A percentile compares a stretch with the other conserved stretches of the same genome.
Evolutionary conservation across 2,113 vertebrate species (phyloP).

Genomic region (Caranx ignobilis): DNA sequence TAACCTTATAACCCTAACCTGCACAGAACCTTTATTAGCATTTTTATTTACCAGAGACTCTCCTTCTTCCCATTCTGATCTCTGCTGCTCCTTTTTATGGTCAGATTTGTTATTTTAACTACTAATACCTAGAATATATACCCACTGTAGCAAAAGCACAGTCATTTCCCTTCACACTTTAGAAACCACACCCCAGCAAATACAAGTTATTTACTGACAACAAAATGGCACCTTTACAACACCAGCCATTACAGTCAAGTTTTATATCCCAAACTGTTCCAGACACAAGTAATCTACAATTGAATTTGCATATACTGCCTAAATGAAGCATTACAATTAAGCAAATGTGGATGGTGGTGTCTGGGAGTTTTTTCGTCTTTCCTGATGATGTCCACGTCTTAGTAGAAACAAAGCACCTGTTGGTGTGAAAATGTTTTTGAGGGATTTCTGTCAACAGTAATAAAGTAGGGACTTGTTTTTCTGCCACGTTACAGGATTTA

Average conservation of each 20-base stretch:
- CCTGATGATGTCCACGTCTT: slow-evolving; percentile 8
- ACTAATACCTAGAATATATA: not conserved
- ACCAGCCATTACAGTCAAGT: not conserved
- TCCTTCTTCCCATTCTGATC: slow-evolving; percentile 6
- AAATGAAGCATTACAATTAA: not conserved
- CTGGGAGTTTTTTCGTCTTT: slow-evolving; percentile 3
- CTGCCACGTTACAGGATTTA: slow-evolving; percentile 37
- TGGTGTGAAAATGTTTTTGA: slow-evolving; percentile 33
- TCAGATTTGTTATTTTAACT: not conserved
- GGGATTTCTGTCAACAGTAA: slow-evolving; percentile 44
- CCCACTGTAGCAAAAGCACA: not conserved
- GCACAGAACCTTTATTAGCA: slow-evolving; percentile 15
- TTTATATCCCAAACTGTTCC: not conserved
- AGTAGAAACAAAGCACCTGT: slow-evolving; percentile 41
- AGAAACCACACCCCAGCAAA: not conserved
- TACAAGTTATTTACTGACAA: not conserved
- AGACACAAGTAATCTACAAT: slow-evolving; percentile 2
- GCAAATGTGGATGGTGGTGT: not conserved
- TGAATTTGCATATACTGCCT: not conserved
- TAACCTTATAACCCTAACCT: slow-evolving; percentile 13
- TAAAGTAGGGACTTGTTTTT: slow-evolving; percentile 35
- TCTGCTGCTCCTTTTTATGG: not conserved
- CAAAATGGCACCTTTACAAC: not conserved
- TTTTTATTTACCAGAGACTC: not conserved
- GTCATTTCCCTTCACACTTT: not conserved